Evolutionary conservation across 1,140 invertebrate genomes (phyloP).

Genomic region (Bombus polaris): DNA sequence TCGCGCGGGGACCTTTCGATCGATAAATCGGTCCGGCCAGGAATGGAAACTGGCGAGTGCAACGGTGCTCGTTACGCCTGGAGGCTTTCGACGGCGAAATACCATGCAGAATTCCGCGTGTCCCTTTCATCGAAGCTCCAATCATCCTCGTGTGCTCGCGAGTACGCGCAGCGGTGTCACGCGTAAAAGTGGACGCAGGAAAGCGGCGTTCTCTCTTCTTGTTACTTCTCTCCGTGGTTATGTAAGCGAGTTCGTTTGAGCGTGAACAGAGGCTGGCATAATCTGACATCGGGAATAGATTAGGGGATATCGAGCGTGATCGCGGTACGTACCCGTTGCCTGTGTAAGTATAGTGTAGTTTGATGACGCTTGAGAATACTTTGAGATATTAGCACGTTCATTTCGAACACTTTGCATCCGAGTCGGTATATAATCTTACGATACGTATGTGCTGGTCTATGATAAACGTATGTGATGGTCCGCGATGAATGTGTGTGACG

Average conservation of each 20-base stretch:
- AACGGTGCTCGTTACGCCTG: conserved; percentile 25
- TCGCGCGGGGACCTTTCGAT: conserved; percentile 11
- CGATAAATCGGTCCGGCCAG: conserved; percentile 16
- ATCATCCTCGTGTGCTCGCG: conserved; percentile 26
- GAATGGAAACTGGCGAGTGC: not conserved
- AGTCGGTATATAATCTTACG: too few species aligned
- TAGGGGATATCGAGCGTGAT: conserved; percentile 39
- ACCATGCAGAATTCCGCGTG: conserved; percentile 49
- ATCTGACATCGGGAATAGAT: conserved; percentile 52
- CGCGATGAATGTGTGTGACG: too few species aligned
- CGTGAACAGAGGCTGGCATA: conserved; percentile 22
- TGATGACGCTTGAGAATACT: not conserved
- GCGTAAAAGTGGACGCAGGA: conserved; percentile 48
- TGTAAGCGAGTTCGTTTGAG: conserved; percentile 19
- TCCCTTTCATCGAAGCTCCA: conserved; percentile 49
- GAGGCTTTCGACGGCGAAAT: conserved; percentile 38
- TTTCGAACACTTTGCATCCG: too few species aligned
- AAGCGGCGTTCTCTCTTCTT: conserved; percentile 26
- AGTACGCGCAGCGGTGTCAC: conserved; percentile 8
- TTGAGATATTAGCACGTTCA: too few species aligned
- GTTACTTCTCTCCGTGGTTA: conserved; percentile 47
- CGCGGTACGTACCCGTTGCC: too few species aligned
- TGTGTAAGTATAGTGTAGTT: not conserved
- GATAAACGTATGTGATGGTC: too few species aligned
- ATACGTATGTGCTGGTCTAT: too few species aligned